Conservation (phyloP, 1,140 invertebrate genomes). For the Streblospio benedicti region DNA sequence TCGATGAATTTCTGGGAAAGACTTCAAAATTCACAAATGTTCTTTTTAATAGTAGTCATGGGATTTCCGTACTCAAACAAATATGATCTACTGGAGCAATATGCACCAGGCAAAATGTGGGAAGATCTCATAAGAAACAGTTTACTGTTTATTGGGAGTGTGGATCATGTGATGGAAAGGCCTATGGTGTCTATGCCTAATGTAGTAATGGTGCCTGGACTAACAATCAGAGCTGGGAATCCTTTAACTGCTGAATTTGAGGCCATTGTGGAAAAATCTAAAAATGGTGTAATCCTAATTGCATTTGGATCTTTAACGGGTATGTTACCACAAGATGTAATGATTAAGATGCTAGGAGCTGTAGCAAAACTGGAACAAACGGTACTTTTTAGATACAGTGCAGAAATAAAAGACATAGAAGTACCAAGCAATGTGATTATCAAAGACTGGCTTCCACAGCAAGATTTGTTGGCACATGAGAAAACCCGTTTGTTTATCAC, state of each 20-base stretch:
- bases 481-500: conserved; percentile 24
- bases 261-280: not conserved
- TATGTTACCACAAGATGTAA: conserved; percentile 11
- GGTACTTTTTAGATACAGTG: conserved; percentile 52
- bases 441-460: conserved; percentile 29
- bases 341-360: conserved; percentile 38
- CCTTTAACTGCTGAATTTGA: not conserved
- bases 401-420: conserved; percentile 48
- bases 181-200: not conserved
- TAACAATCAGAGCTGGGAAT: not conserved
- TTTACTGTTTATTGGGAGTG: not conserved
- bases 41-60: not conserved
- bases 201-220: not conserved
- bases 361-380: conserved; percentile 49
- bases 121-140: not conserved
- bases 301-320: not conserved
- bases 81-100: not conserved
- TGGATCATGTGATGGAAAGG: not conserved
- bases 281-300: not conserved
- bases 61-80: not conserved
- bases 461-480: conserved; percentile 17
- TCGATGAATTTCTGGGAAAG: not conserved
- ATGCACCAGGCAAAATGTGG: not conserved
- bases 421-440: no score
- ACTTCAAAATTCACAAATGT: not conserved